These are phyloP conservation scores for Pogonomyrmex barbatus DNA, from an alignment of 1,140 invertebrate genomes.

Conservation along the genomic window DNA sequence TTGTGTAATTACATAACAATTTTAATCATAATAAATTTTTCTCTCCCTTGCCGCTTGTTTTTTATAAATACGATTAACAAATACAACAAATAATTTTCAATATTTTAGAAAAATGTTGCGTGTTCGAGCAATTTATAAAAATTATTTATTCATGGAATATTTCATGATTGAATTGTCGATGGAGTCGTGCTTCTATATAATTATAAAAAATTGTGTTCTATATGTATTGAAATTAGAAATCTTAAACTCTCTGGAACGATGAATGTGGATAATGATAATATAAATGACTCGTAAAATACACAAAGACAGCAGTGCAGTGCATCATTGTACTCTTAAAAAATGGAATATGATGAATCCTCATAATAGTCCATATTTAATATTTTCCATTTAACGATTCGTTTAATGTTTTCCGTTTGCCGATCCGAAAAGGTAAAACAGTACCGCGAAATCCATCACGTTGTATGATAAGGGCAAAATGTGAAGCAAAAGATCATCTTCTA, in stretches of 20 bases:
- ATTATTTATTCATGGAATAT: not conserved
- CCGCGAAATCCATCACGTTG: not conserved
- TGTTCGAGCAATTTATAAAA: not conserved
- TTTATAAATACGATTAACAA: not conserved
- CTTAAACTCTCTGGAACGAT: not conserved
- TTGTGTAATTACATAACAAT: not conserved
- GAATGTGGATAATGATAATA: not conserved
- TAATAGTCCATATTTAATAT: not conserved
- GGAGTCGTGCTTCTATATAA: not conserved
- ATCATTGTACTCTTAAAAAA: not conserved
- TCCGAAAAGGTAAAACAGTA: no score
- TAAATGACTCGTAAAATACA: not conserved
- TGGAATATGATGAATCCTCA: not conserved
- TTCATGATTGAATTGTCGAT: not conserved
- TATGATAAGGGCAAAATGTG: slow-evolving; percentile 5
- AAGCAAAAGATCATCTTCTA: not conserved
- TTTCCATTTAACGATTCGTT: not conserved
- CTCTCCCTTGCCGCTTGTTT: not conserved
- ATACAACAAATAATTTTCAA: not conserved
- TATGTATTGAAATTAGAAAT: not conserved
- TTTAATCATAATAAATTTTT: not conserved
- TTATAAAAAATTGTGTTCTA: not conserved
- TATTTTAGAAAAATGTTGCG: not conserved
- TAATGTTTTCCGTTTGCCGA: not conserved
- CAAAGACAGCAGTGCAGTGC: not conserved